These are phyloP conservation scores for Lagorchestes hirsutus DNA, from an alignment of 2,797 vertebrate genomes.

Conservation along the genomic window DNA sequence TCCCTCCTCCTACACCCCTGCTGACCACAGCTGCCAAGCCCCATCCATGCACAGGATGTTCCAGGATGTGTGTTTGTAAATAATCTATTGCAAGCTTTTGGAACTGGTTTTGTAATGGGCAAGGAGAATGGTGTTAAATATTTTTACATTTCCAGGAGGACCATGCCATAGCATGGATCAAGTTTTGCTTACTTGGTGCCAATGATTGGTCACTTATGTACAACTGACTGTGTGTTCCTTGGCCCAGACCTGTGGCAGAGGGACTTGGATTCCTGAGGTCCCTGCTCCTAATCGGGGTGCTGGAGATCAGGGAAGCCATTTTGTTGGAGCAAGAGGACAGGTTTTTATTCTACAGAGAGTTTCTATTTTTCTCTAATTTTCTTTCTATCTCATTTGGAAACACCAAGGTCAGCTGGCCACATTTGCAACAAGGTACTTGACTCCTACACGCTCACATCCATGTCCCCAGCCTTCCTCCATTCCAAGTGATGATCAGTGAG, in stretches of 20 bases:
- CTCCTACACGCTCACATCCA: conserved; percentile 42
- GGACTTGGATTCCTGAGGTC: conserved; percentile 74
- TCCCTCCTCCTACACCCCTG: conserved; percentile 40
- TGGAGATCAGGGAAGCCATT: conserved; percentile 74
- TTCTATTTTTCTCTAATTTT: conserved; percentile 69
- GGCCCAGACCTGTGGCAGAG: conserved; percentile 81
- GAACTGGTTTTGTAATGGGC: conserved; percentile 87
- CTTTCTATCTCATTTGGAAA: conserved; percentile 70
- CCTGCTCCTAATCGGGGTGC: conserved; percentile 75
- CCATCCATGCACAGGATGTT: conserved; percentile 73
- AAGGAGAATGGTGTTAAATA: conserved; percentile 89
- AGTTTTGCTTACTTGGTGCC: conserved; percentile 89
- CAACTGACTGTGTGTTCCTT: conserved; percentile 84
- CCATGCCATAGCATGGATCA: conserved; percentile 81
- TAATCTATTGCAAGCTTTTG: conserved; percentile 93
- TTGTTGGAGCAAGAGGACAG: conserved; percentile 69
- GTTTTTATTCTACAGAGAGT: conserved; percentile 67
- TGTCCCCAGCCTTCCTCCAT: conserved; percentile 17
- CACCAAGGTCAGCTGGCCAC: conserved; percentile 69
- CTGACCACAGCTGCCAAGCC: conserved; percentile 64
- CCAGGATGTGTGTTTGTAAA: conserved; percentile 90
- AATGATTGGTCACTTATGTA: conserved; percentile 84
- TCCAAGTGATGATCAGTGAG: conserved; percentile 68
- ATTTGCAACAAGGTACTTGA: conserved; percentile 79
- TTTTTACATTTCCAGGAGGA: conserved; percentile 89